Conservation (phyloP, 2,113 vertebrate genomes). For the Scytalopus superciliaris region DNA sequence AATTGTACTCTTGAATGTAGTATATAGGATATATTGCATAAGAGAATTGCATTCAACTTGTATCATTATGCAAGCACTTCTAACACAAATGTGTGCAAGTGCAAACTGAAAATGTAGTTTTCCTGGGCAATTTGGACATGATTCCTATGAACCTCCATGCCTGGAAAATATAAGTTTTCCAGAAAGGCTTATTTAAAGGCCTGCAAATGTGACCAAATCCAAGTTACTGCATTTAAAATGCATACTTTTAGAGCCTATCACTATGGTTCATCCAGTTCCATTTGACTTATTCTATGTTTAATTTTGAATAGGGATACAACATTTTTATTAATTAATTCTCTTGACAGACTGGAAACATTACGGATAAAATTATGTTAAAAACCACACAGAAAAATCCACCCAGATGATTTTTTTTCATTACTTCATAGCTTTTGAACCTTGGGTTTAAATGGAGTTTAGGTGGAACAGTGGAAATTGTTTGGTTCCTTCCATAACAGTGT, state of each 20-base stretch:
- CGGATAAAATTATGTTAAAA: background rate
- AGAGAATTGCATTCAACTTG: background rate
- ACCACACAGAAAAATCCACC: background rate
- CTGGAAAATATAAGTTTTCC: background rate
- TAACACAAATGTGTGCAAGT: background rate
- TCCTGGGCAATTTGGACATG: background rate
- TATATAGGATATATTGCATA: background rate
- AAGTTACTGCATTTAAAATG: background rate
- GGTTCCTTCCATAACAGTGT: background rate
- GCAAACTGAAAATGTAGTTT: background rate
- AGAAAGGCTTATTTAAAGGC: background rate
- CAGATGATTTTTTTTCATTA: background rate
- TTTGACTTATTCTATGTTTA: slow-evolving; percentile 12
- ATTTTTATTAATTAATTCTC: background rate
- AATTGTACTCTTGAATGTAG: background rate
- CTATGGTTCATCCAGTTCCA: background rate
- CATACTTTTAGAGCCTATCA: background rate
- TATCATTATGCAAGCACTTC: background rate
- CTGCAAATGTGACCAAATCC: background rate
- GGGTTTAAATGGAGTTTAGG: background rate
- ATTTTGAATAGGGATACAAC: background rate
- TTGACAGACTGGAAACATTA: background rate
- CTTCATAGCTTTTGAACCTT: background rate
- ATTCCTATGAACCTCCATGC: background rate
- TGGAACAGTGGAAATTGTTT: background rate